These are phyloP conservation scores for Xenopus borealis DNA, from an alignment of 2,113 vertebrate species.

Conservation along the genomic window DNA sequence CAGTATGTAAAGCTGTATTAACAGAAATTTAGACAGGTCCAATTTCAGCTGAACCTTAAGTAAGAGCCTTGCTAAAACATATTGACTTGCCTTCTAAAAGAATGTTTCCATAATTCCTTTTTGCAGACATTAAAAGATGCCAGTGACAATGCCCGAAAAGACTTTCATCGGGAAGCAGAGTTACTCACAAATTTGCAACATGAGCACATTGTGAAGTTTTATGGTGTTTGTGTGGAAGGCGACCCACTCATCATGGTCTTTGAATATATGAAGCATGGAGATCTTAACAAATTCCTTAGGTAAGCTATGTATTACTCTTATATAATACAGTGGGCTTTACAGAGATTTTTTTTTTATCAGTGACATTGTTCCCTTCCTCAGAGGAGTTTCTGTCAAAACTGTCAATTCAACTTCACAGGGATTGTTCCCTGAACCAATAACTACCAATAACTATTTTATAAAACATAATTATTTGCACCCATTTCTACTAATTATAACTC, in stretches of 20 bases:
- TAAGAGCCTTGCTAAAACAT: too few species aligned
- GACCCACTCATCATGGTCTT: conserved; percentile 99
- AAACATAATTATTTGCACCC: too few species aligned
- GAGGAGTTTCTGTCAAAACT: background rate
- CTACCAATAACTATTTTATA: too few species aligned
- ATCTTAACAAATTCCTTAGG: conserved; percentile 99
- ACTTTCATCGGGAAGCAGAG: conserved; percentile 95
- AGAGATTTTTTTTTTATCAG: too few species aligned
- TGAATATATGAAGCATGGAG: conserved; percentile 97
- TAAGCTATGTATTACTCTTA: conserved; percentile 35
- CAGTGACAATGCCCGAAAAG: conserved; percentile 94
- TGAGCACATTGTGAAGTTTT: conserved; percentile 96
- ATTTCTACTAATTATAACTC: too few species aligned
- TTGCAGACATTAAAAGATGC: conserved; percentile 91
- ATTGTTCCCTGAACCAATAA: too few species aligned
- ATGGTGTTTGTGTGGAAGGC: conserved; percentile 92
- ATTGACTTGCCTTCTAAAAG: too few species aligned
- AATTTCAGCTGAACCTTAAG: too few species aligned
- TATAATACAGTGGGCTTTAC: background rate
- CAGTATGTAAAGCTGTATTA: too few species aligned
- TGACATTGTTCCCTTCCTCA: too few species aligned
- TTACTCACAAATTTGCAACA: conserved; percentile 95
- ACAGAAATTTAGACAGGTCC: too few species aligned
- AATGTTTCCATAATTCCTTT: background rate
- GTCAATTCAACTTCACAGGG: too few species aligned